Evolutionary conservation across 1,140 invertebrate genomes (phyloP).

Genomic region (Drosophila pseudoobscura): DNA sequence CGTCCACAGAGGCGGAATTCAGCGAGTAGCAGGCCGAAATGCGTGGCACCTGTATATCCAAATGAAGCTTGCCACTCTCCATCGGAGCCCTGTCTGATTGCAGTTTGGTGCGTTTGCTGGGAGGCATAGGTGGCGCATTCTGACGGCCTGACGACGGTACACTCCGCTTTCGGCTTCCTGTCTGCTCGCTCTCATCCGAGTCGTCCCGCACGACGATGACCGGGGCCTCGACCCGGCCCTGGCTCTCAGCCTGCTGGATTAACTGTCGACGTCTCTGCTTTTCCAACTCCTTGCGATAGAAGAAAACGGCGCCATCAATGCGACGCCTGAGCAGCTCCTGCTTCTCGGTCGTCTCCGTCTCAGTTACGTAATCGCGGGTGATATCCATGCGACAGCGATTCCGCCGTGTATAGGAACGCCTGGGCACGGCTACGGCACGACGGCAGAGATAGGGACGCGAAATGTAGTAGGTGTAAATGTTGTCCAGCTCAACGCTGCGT

Average conservation of each 20-base stretch:
- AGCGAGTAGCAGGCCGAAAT: conserved; percentile 69
- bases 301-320: conserved; percentile 35
- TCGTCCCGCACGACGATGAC: conserved; percentile 56
- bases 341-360: conserved; percentile 31
- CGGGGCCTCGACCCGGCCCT: neutral
- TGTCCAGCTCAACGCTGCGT: conserved; percentile 48
- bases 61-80: neutral
- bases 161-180: neutral
- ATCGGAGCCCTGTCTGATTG: neutral
- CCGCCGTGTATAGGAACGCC: conserved; percentile 48
- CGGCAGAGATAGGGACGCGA: conserved; percentile 41
- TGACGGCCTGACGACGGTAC: neutral
- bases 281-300: conserved; percentile 59
- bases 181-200: conserved; percentile 47
- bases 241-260: too few species aligned
- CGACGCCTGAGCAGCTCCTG: conserved; percentile 36
- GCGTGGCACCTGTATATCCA: conserved; percentile 59
- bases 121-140: neutral
- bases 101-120: conserved; percentile 30
- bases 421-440: conserved; percentile 57
- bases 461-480: conserved; percentile 46
- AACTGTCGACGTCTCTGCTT: conserved; percentile 44
- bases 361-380: neutral
- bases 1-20: conserved; percentile 24
- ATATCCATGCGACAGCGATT: conserved; percentile 45